Conservation (phyloP, 2,113 vertebrate species). For the Oreochromis tanganicae region DNA sequence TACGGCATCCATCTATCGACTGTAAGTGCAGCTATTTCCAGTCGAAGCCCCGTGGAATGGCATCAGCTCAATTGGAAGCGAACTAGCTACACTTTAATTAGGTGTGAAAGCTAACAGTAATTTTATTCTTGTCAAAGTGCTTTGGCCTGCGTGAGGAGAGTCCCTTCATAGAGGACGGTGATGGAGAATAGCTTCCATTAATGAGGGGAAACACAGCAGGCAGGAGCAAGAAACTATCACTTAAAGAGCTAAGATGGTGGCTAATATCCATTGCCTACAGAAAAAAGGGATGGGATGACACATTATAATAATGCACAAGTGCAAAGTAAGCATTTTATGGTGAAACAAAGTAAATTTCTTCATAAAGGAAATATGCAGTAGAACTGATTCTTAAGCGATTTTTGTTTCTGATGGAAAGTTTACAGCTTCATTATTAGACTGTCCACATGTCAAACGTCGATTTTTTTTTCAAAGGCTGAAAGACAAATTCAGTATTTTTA, state of each 20-base stretch:
- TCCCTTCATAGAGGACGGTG: slow-evolving; percentile 42
- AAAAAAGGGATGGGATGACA: slow-evolving; percentile 58
- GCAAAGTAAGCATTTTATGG: slow-evolving; percentile 59
- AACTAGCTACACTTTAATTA: slow-evolving; percentile 54
- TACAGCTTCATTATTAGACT: slow-evolving; percentile 29
- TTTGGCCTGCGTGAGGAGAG: slow-evolving; percentile 39
- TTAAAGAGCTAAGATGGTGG: slow-evolving; percentile 55
- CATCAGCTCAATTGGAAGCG: slow-evolving; percentile 23
- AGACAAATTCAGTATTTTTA: background rate
- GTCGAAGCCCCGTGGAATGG: slow-evolving; percentile 20
- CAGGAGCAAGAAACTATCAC: slow-evolving; percentile 57
- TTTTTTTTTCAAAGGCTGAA: background rate
- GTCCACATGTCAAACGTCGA: background rate
- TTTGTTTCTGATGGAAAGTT: slow-evolving; percentile 18
- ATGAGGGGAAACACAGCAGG: slow-evolving; percentile 68
- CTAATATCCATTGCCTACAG: slow-evolving; percentile 47
- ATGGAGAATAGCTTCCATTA: slow-evolving; percentile 61
- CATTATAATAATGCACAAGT: slow-evolving; percentile 61
- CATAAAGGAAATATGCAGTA: background rate
- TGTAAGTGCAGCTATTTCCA: background rate
- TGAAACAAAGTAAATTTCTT: slow-evolving; percentile 42
- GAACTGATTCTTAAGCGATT: background rate
- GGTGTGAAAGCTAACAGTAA: slow-evolving; percentile 46
- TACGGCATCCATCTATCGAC: slow-evolving; percentile 43
- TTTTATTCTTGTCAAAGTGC: slow-evolving; percentile 52